phyloP scores from a whole-genome alignment of 2,888 invertebrate species.

The Lithosia quadra region DNA sequence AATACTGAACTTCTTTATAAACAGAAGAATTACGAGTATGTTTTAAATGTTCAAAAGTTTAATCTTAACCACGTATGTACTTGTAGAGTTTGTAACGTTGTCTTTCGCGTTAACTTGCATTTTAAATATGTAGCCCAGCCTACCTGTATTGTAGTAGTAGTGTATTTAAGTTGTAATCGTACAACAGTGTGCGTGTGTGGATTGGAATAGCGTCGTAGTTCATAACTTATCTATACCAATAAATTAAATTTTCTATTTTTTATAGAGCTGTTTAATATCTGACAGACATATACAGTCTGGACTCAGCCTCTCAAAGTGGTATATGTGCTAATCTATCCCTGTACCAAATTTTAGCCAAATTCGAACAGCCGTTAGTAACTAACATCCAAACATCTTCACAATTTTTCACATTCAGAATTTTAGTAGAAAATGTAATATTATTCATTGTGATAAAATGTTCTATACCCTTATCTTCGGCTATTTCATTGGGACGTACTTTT shows the following conservation, averaged over 20 bases:
- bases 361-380: no score
- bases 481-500: constrained; percentile 9
- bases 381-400: no score
- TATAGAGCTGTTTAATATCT: no score
- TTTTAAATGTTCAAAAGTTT: constrained; percentile 21
- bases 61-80: constrained; percentile 17
- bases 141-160: constrained; percentile 34
- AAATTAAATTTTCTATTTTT: neutral
- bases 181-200: constrained; percentile 24
- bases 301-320: no score
- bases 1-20: neutral
- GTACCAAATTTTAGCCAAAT: no score
- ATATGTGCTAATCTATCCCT: no score
- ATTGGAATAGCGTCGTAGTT: constrained; percentile 33
- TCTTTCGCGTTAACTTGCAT: constrained; percentile 45
- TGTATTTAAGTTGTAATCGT: constrained; percentile 18
- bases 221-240: constrained; percentile 10
- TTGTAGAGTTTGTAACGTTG: constrained; percentile 40
- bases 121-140: constrained; percentile 47
- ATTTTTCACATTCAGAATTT: no score
- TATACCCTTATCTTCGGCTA: neutral
- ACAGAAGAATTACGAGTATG: neutral
- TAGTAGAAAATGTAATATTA: neutral
- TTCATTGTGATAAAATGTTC: neutral
- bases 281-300: no score